Percentiles rank a stretch among this genome's conserved stretches.
phyloP scores from a whole-genome alignment of 2,888 invertebrate genomes.

The Steinernema carpocapsae region DNA sequence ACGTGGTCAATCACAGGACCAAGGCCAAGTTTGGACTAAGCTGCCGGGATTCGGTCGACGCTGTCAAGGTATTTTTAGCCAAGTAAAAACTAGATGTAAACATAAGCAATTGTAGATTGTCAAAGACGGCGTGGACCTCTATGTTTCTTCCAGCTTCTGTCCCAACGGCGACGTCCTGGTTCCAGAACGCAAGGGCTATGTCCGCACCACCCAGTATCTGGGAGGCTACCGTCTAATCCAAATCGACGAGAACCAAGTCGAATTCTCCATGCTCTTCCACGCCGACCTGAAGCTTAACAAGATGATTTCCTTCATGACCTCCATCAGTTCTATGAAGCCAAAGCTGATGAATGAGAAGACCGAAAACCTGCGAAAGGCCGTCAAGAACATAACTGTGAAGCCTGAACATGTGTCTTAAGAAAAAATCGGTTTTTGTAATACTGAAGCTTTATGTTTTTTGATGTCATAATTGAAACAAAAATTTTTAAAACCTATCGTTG shows the following conservation, averaged over 20 bases:
- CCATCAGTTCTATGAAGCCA: conserved; percentile 39
- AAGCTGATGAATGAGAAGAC: conserved; percentile 43
- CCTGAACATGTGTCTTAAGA: conserved; percentile 3
- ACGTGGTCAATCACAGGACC: conserved; percentile 38
- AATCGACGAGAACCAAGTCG: conserved; percentile 35
- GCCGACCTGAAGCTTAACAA: conserved; percentile 42
- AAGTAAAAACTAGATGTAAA: neutral
- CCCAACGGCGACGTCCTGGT: neutral
- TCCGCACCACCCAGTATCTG: conserved; percentile 44
- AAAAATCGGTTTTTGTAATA: neutral
- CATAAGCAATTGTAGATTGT: neutral
- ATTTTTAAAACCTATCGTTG: no score
- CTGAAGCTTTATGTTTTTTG: conserved; percentile 12
- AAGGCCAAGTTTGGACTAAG: conserved; percentile 38
- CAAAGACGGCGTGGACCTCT: neutral
- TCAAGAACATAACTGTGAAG: neutral
- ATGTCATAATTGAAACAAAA: no score
- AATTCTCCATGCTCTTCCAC: conserved; percentile 44
- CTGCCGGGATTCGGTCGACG: conserved; percentile 41
- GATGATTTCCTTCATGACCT: conserved; percentile 35
- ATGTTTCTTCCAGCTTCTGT: neutral
- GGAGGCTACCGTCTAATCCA: conserved; percentile 41
- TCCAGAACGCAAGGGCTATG: conserved; percentile 30
- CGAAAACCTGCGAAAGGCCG: conserved; percentile 36
- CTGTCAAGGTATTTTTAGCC: conserved; percentile 11